phyloP scores from a whole-genome alignment of 1,140 invertebrate species.

The Neodiprion virginianus region DNA sequence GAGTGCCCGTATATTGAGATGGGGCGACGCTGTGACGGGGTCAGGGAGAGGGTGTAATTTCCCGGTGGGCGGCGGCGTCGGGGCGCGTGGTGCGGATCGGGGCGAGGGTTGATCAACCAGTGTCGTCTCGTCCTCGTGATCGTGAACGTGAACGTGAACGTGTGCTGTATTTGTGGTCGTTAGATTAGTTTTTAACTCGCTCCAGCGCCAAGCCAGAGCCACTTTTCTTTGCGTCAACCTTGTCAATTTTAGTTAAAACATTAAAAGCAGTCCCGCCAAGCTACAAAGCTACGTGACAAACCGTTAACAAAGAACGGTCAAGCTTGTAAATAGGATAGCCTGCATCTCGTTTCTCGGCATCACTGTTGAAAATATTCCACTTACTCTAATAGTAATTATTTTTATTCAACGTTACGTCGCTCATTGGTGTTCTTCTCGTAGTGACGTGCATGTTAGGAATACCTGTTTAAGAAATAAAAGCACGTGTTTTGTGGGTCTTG shows the following conservation, averaged over 20 bases:
- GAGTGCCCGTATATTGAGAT: slow-evolving; percentile 35
- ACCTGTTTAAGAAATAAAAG: too few relatives aligned
- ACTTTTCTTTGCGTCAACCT: neutral
- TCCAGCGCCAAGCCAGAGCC: neutral
- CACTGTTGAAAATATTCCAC: too few relatives aligned
- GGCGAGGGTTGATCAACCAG: slow-evolving; percentile 52
- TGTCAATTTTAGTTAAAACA: neutral
- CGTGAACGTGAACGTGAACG: slow-evolving; percentile 41
- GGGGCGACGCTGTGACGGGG: slow-evolving; percentile 37
- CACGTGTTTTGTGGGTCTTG: too few relatives aligned
- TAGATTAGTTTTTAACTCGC: slow-evolving; percentile 31
- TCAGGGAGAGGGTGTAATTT: slow-evolving; percentile 40
- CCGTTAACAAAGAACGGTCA: too few relatives aligned
- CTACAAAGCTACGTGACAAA: too few relatives aligned
- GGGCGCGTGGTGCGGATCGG: slow-evolving; percentile 45
- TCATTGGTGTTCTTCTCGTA: too few relatives aligned
- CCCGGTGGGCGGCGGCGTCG: slow-evolving; percentile 48
- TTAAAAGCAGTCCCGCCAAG: too few relatives aligned
- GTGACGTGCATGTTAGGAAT: too few relatives aligned
- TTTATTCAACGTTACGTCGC: too few relatives aligned
- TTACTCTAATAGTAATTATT: too few relatives aligned
- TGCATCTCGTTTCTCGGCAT: too few relatives aligned
- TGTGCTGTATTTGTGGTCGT: slow-evolving; percentile 46
- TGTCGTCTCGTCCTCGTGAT: slow-evolving; percentile 49
- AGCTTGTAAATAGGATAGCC: too few relatives aligned